Percentiles rank a stretch among this genome's conserved stretches.
These are phyloP conservation scores for Ectobius pallidus DNA, from an alignment of 2,888 invertebrate genomes.

Conservation along the genomic window DNA sequence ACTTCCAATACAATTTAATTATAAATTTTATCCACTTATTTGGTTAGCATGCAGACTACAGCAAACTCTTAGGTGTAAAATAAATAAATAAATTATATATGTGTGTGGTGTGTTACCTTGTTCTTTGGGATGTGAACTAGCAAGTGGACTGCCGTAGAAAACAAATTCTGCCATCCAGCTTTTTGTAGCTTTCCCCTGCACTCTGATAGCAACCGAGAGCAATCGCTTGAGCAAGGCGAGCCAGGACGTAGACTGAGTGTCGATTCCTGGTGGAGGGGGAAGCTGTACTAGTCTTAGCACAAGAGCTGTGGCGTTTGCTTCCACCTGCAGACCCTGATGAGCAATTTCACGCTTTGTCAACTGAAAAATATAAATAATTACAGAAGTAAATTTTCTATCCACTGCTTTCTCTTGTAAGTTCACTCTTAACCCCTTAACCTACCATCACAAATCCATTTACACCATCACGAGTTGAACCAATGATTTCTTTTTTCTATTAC, in stretches of 20 bases:
- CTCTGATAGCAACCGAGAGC: constrained; percentile 80
- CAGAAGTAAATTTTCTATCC: too few relatives aligned
- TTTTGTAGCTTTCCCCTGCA: constrained; percentile 56
- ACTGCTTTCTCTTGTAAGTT: too few relatives aligned
- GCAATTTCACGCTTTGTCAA: constrained; percentile 80
- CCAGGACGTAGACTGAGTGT: constrained; percentile 60
- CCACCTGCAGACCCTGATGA: constrained; percentile 91
- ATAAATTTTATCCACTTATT: too few relatives aligned
- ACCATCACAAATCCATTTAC: too few relatives aligned
- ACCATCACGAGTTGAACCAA: too few relatives aligned
- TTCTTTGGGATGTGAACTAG: constrained; percentile 81
- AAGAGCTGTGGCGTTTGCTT: constrained; percentile 87
- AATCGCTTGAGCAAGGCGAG: constrained; percentile 76
- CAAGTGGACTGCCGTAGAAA: constrained; percentile 80
- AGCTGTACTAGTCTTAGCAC: constrained; percentile 79
- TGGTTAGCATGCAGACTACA: too few relatives aligned
- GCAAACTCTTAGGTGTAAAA: too few relatives aligned
- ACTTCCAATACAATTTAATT: too few relatives aligned
- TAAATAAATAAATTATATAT: too few relatives aligned
- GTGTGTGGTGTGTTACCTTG: too few relatives aligned
- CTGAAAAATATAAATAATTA: constrained; percentile 53
- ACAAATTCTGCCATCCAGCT: constrained; percentile 90
- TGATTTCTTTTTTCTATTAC: too few relatives aligned
- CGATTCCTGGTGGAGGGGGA: constrained; percentile 66
- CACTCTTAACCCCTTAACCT: too few relatives aligned